Evolutionary conservation across 1,140 invertebrate species (phyloP), one percentile per base, ranked within the genome.

Genomic region (Mizuhopecten yessoensis): DNA sequence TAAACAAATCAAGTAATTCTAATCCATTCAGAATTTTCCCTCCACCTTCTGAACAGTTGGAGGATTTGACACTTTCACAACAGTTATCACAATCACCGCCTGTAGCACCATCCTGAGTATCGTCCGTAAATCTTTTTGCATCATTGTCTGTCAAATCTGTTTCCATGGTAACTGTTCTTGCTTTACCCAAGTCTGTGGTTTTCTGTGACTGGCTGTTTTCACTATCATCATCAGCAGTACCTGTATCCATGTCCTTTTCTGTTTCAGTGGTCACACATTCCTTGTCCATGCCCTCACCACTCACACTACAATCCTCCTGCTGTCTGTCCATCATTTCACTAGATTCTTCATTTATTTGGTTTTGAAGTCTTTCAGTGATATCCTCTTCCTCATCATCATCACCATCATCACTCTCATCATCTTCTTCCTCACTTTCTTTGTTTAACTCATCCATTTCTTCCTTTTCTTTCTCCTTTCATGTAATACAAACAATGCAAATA

Each of bases 1-100:
- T 97, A 45, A 99, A 98, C 20, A 99, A 97, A 90, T 96, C 92
- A 20, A 97, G 95, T 45, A 98, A 95, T 57, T 97, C 96, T 20
- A 96, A 95, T 87, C 97, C 96, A 86, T 86, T 93, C 33, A 94
- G 75, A 86, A 95, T 90, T 15, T 92, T 91, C 17, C 91, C 34
- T 75, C 75, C 88, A 75, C 57, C 49, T 94, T 93, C n/a, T 86
- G 42, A 20, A 17, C 1, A 45, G 1, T 39, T 39, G 39, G n/a
- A 75, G 20, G 23, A 89, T 88, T 75, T n/a, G 5, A 29, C 11
- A 75, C 29, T 29, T 75, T 29, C 57, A 75, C 45, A 10, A 49
- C 45, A 49, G 20, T 49, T 20, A 13, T 49, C 45, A 49, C 57
- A n/a, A 1, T 29, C 57, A 1, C 57, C 57, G 5, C n/a, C 57